Percentiles rank a stretch among this genome's conserved stretches.
These are phyloP conservation scores for Ostrea edulis DNA, from an alignment of 1,140 invertebrate genomes.

Conservation along the genomic window DNA sequence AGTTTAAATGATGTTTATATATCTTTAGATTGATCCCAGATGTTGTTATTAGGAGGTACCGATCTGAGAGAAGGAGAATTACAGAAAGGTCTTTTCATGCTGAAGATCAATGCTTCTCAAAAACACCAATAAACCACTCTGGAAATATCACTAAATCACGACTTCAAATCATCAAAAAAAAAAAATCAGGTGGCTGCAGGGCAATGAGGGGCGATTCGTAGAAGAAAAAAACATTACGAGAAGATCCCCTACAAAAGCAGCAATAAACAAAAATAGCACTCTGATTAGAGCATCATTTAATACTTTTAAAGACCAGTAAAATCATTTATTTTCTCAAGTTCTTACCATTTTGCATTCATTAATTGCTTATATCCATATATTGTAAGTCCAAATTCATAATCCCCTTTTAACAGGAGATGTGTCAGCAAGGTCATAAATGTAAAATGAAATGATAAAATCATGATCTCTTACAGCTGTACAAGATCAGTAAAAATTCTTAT, in stretches of 20 bases:
- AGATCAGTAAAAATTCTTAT: neutral
- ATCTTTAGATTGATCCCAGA: slow-evolving; percentile 36
- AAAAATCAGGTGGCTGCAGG: slow-evolving; percentile 21
- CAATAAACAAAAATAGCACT: neutral
- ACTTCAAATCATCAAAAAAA: slow-evolving; percentile 24
- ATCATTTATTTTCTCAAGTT: neutral
- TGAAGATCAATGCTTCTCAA: slow-evolving; percentile 12
- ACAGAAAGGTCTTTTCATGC: slow-evolving; percentile 34
- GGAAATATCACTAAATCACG: slow-evolving; percentile 20
- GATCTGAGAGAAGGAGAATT: neutral
- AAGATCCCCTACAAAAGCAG: neutral
- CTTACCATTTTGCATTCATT: too few species aligned
- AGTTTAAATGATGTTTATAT: slow-evolving; percentile 36
- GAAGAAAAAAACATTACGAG: neutral
- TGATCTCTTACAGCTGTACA: too few species aligned
- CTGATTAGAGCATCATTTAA: neutral
- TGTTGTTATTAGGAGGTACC: slow-evolving; percentile 17
- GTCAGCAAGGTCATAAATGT: too few species aligned
- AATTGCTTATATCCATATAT: too few species aligned
- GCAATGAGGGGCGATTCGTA: neutral
- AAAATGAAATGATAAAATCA: too few species aligned
- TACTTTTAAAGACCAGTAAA: neutral
- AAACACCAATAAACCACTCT: slow-evolving; percentile 28
- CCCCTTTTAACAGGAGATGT: too few species aligned
- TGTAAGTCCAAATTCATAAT: too few species aligned